These are phyloP conservation scores for Eretmochelys imbricata DNA, from an alignment of 2,113 vertebrate genomes.

Conservation along the genomic window DNA sequence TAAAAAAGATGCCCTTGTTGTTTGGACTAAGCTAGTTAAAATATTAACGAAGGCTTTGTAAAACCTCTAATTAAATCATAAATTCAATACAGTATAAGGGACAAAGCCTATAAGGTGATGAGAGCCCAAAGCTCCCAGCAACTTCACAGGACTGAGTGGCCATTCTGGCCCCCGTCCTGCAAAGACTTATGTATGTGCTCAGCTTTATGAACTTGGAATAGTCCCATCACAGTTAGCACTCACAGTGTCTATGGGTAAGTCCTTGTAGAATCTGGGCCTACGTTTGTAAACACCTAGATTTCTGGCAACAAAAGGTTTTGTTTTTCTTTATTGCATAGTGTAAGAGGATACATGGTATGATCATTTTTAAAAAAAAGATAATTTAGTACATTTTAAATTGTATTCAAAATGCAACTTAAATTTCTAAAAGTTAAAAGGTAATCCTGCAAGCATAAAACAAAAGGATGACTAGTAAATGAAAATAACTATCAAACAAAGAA, in stretches of 20 bases:
- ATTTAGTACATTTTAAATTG: neutral
- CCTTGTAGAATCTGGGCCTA: too few species aligned
- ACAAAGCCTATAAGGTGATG: neutral
- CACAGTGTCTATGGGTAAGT: neutral
- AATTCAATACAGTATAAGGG: neutral
- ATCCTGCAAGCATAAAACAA: neutral
- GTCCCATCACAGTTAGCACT: neutral
- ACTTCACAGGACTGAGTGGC: neutral
- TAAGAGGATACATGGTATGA: neutral
- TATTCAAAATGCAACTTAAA: neutral
- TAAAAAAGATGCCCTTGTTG: neutral
- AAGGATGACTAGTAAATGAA: neutral
- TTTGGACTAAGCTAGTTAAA: neutral
- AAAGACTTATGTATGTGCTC: neutral
- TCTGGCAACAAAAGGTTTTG: neutral
- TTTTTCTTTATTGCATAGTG: neutral
- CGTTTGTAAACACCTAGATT: neutral
- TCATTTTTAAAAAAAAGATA: neutral
- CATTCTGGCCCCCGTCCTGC: neutral
- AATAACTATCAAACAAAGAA: constrained; percentile 16
- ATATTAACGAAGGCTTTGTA: neutral
- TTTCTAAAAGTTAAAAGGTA: neutral
- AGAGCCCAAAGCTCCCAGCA: neutral
- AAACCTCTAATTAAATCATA: constrained; percentile 14
- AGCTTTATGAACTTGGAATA: neutral